Evolutionary conservation across 2,888 invertebrate species (phyloP), one percentile per base, ranked within the genome.

Genomic region (Hirtodrosophila cameraria): DNA sequence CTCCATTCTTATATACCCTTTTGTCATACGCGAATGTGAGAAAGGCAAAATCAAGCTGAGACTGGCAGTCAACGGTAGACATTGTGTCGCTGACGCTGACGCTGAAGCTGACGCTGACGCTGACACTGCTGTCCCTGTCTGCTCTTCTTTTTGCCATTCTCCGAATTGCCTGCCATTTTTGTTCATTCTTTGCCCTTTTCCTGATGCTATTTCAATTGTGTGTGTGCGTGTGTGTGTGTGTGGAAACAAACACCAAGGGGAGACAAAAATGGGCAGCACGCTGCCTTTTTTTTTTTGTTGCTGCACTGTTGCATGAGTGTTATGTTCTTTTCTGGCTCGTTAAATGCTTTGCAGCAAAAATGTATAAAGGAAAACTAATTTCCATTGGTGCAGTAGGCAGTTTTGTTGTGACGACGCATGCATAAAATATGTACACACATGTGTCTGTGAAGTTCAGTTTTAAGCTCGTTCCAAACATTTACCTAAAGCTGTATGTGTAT

Each of bases 301-400:
- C 35, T 63, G 62, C 58, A 67, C 42, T 65, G 61, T 57, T 62
- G 53, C 57, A 49, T 3, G 41, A 55, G 52, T 55, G 73, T 41
- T 45, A 11, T 27, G 20, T 20, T 33, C 16, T 30, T 25, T 33
- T 28, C 20, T 38, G 39, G 39, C 35, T 61, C 31, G 41, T 60
- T 64, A 61, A 71, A 62, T 64, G 69, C 48, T 63, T 60, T 46
- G 48, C 67, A 59, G 64, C 53, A 54, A 48, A 54, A 61, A 59
- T 65, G 54, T 52, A 42, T 30, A 59, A 68, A 64, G 74, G 30
- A 53, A 63, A 78, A 78, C 75, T 78, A 85, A 81, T 78, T 74
- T 68, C 54, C 71, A 58, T 81, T 58, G 65, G 61, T 74, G 59
- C 55, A 57, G 41, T 36, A 54, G 52, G 53, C 42, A 45, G 35